Percentiles rank a stretch among this genome's conserved stretches.
Evolutionary conservation across 2,797 vertebrate species (phyloP).

Genomic region (Lycodopsis pacificus): DNA sequence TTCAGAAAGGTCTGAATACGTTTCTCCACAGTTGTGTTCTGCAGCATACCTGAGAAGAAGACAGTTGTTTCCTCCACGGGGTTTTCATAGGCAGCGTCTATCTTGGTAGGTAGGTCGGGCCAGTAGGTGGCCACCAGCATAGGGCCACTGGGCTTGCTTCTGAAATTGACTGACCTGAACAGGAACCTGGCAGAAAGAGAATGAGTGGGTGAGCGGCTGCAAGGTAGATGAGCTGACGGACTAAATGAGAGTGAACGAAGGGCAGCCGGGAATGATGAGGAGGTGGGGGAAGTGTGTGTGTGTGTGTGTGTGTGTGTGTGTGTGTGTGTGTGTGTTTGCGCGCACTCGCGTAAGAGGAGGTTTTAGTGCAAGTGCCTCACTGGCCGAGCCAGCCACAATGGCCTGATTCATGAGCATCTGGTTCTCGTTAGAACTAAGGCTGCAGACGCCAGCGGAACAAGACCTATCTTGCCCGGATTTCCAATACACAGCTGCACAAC

Average conservation of each 20-base stretch:
- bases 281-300: slow-evolving; percentile 20
- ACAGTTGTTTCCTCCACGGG: slow-evolving; percentile 93
- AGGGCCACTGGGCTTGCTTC: slow-evolving; percentile 91
- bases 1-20: background rate
- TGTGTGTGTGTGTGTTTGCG: slow-evolving; percentile 12
- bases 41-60: slow-evolving; percentile 92
- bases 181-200: slow-evolving; percentile 89
- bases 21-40: slow-evolving; percentile 21
- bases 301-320: slow-evolving; percentile 21
- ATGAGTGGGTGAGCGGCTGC: slow-evolving; percentile 32
- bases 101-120: slow-evolving; percentile 92
- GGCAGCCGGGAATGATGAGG: slow-evolving; percentile 25
- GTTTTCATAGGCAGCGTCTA: slow-evolving; percentile 96
- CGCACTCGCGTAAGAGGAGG: slow-evolving; percentile 10
- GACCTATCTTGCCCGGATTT: slow-evolving; percentile 78
- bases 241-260: slow-evolving; percentile 50
- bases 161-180: slow-evolving; percentile 91
- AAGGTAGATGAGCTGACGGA: slow-evolving; percentile 37
- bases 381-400: slow-evolving; percentile 83
- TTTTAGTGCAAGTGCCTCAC: slow-evolving; percentile 73
- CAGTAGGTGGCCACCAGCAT: slow-evolving; percentile 96
- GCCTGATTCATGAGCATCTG: slow-evolving; percentile 90
- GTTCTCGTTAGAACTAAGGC: slow-evolving; percentile 81
- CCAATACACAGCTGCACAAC: slow-evolving; percentile 82
- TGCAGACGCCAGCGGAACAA: slow-evolving; percentile 81